A percentile compares a stretch with the other conserved stretches of the same genome.
Evolutionary conservation across 1,140 invertebrate species (phyloP).

Genomic region (Nomia melanderi): DNA sequence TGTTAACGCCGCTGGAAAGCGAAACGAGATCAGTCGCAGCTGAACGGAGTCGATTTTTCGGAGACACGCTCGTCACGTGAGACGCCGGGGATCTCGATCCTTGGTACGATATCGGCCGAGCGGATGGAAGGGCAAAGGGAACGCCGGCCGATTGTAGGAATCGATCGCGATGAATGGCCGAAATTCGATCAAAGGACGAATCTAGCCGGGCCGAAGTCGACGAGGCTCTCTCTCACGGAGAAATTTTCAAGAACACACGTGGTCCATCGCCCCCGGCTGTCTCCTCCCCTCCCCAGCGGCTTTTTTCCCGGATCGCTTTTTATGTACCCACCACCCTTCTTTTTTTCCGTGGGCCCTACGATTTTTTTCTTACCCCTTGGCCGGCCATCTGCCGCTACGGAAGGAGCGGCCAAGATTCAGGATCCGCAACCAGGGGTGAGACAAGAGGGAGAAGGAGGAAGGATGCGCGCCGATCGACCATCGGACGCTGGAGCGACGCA

Average conservation of each 20-base stretch:
- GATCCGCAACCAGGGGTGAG: slow-evolving; percentile 63
- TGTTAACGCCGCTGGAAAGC: too few relatives aligned
- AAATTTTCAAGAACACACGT: slow-evolving; percentile 75
- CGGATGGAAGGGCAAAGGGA: slow-evolving; percentile 41
- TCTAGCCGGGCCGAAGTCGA: slow-evolving; percentile 40
- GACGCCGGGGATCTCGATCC: slow-evolving; percentile 63
- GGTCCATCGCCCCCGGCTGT: slow-evolving; percentile 69
- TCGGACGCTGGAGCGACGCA: slow-evolving; percentile 32
- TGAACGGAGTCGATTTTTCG: slow-evolving; percentile 64
- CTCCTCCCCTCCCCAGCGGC: slow-evolving; percentile 51
- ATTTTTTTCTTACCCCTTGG: slow-evolving; percentile 80
- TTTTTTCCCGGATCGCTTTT: slow-evolving; percentile 77
- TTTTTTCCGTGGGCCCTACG: slow-evolving; percentile 61
- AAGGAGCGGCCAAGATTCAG: slow-evolving; percentile 77
- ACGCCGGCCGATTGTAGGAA: slow-evolving; percentile 53
- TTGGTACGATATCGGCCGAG: slow-evolving; percentile 46
- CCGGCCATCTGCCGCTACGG: slow-evolving; percentile 79
- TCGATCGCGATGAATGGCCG: slow-evolving; percentile 73
- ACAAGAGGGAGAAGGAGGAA: slow-evolving; percentile 52
- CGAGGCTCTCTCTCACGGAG: slow-evolving; percentile 59
- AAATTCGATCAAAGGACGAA: slow-evolving; percentile 75
- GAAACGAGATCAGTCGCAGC: slow-evolving; percentile 66
- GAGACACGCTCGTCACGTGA: slow-evolving; percentile 55
- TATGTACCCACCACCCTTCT: slow-evolving; percentile 72
- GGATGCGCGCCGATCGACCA: slow-evolving; percentile 51